phyloP scores from a whole-genome alignment of 2,797 vertebrate genomes.

The Limnodromus scolopaceus region DNA sequence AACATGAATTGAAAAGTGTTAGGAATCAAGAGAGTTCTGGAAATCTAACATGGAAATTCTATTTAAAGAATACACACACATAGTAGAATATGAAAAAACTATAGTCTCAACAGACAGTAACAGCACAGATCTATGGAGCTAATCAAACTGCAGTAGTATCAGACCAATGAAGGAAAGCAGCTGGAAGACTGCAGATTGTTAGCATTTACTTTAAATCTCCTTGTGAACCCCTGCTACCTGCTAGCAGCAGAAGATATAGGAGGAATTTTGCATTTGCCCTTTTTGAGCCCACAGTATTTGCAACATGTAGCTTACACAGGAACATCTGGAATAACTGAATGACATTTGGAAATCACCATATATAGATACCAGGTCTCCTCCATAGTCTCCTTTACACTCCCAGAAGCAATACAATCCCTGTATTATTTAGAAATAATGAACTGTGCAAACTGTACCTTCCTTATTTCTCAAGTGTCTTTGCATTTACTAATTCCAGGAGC shows the following conservation, averaged over 20 bases:
- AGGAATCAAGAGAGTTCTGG: background rate
- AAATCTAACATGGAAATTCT: background rate
- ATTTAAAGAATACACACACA: background rate
- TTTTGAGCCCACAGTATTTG: background rate
- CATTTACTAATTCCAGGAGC: background rate
- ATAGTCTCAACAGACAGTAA: background rate
- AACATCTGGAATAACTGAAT: background rate
- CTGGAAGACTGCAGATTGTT: background rate
- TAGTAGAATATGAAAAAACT: background rate
- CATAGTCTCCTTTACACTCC: background rate
- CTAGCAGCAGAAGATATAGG: background rate
- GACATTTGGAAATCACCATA: background rate
- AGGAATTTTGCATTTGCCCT: background rate
- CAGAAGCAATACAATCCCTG: background rate
- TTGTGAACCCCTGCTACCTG: background rate
- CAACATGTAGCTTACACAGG: background rate
- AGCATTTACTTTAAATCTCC: background rate
- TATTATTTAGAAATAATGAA: background rate
- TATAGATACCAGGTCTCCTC: background rate
- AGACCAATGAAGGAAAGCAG: background rate
- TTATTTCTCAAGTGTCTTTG: background rate
- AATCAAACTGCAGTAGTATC: background rate
- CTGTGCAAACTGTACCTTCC: background rate
- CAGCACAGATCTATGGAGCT: background rate
- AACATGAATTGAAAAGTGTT: background rate